A percentile compares a stretch with the other conserved stretches of the same genome.
Conservation (phyloP, 2,113 vertebrate species). For the Trematomus loennbergii region DNA sequence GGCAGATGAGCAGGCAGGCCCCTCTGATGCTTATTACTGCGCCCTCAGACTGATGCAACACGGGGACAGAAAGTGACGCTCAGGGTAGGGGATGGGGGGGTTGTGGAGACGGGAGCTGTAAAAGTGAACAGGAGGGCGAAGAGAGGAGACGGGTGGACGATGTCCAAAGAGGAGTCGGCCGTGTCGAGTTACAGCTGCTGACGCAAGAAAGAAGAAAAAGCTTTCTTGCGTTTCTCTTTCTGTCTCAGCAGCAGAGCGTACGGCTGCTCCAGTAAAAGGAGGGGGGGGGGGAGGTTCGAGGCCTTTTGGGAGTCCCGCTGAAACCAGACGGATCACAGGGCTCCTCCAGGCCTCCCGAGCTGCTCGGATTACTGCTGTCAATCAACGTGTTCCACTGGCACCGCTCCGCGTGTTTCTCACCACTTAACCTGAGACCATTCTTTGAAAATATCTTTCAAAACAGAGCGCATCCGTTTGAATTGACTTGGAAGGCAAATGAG, state of each 20-base stretch:
- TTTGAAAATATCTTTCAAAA: constrained; percentile 60
- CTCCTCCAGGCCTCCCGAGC: constrained; percentile 55
- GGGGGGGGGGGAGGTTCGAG: constrained; percentile 17
- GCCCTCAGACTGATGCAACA: constrained; percentile 69
- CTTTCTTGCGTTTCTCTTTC: constrained; percentile 29
- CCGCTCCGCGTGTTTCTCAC: constrained; percentile 12
- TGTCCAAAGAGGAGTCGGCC: constrained; percentile 48
- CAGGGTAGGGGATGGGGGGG: constrained; percentile 35
- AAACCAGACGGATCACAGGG: constrained; percentile 49
- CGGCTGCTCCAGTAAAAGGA: constrained; percentile 35
- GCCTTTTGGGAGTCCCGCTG: constrained; percentile 50
- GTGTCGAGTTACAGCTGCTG: constrained; percentile 69
- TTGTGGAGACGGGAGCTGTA: neutral
- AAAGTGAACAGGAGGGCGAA: neutral
- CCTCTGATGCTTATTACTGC: constrained; percentile 78
- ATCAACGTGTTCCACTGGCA: constrained; percentile 44
- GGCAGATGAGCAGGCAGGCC: constrained; percentile 66
- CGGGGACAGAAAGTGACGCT: constrained; percentile 58
- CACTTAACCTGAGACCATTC: constrained; percentile 51
- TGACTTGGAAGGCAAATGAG: constrained; percentile 44
- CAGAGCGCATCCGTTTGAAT: constrained; percentile 51
- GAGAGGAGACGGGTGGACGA: constrained; percentile 22
- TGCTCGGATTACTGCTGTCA: constrained; percentile 71
- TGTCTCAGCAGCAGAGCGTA: constrained; percentile 35
- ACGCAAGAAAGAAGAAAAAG: constrained; percentile 74